These are phyloP conservation scores for Cygnus buccinator DNA, from an alignment of 2,113 vertebrate species.

Conservation along the genomic window DNA sequence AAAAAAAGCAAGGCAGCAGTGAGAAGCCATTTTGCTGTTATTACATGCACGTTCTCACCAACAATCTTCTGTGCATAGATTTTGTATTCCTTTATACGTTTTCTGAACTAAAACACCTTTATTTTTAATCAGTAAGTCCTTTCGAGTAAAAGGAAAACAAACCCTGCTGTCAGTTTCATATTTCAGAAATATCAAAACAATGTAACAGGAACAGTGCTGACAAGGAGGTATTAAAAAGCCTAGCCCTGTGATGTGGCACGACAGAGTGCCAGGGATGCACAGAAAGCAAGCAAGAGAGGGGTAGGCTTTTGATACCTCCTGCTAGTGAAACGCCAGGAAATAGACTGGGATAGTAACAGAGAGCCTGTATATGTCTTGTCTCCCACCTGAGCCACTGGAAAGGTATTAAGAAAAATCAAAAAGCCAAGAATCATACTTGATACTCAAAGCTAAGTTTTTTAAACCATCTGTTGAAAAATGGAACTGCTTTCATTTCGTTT, in stretches of 20 bases:
- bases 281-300: not conserved
- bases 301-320: not conserved
- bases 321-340: not conserved
- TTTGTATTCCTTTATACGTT: not conserved
- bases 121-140: not conserved
- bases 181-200: not conserved
- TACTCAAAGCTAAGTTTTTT: not conserved
- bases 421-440: not conserved
- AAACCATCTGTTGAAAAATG: not conserved
- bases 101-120: not conserved
- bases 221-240: not conserved
- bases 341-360: not conserved
- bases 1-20: not conserved
- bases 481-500: not conserved
- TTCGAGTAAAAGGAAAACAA: not conserved
- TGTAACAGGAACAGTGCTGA: not conserved
- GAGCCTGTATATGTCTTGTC: not conserved
- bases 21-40: not conserved
- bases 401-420: not conserved
- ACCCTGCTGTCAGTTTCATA: not conserved
- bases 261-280: not conserved
- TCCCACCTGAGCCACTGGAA: not conserved
- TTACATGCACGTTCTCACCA: not conserved
- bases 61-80: not conserved
- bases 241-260: not conserved